Conservation (phyloP, 2,888 invertebrate species). For the Coelopa pilipes region DNA sequence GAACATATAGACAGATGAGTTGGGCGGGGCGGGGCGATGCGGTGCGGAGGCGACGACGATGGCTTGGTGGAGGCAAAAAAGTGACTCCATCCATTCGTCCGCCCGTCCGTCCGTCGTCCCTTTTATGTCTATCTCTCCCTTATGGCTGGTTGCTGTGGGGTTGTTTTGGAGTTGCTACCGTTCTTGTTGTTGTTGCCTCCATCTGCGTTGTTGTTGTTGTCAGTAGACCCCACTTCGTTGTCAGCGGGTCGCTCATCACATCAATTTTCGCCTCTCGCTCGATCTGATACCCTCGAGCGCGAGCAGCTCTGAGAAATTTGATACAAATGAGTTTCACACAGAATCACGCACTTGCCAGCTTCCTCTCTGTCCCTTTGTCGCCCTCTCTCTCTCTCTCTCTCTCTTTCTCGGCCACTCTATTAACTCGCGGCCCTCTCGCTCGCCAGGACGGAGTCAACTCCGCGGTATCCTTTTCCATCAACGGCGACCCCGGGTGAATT, state of each 20-base stretch:
- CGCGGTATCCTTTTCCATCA: conserved; percentile 46
- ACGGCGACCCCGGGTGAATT: conserved; percentile 38
- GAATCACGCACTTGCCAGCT: conserved; percentile 14
- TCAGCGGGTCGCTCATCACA: conserved; percentile 53
- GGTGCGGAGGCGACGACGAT: background rate
- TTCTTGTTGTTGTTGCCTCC: background rate
- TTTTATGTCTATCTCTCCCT: background rate
- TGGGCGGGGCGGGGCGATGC: background rate
- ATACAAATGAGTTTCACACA: conserved; percentile 61
- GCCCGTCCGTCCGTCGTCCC: too few relatives aligned
- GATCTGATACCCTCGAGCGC: conserved; percentile 12
- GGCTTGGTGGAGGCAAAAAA: background rate
- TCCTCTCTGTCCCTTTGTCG: conserved; percentile 22
- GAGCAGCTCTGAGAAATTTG: conserved; percentile 52
- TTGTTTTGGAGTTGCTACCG: background rate
- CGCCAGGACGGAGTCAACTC: background rate
- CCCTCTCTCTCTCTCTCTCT: conserved; percentile 37
- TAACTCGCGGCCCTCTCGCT: conserved; percentile 15
- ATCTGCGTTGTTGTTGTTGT: conserved; percentile 14
- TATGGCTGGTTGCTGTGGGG: conserved; percentile 7
- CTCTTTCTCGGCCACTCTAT: conserved; percentile 19
- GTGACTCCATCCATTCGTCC: background rate
- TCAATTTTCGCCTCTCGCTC: conserved; percentile 50
- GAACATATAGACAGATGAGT: conserved; percentile 8
- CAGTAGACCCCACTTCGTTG: conserved; percentile 29